Percentiles rank a stretch among this genome's conserved stretches.
phyloP scores from a whole-genome alignment of 2,888 invertebrate species.

The Hofmannophila pseudospretella region DNA sequence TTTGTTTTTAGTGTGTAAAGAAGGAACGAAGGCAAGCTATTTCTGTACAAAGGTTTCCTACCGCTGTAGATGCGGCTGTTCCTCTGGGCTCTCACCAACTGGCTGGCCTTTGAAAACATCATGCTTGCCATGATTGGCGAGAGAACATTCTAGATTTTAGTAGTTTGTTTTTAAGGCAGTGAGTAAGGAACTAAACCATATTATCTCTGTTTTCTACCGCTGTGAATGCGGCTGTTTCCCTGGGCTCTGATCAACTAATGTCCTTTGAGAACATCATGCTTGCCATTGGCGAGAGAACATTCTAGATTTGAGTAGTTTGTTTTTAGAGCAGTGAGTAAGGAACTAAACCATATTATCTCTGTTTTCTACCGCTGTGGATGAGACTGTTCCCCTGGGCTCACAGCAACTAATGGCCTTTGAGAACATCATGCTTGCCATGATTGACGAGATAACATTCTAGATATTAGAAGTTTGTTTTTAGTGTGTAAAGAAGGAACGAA shows the following conservation, averaged over 20 bases:
- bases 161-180: too few relatives aligned
- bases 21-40: conserved; percentile 89
- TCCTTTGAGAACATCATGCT: too few relatives aligned
- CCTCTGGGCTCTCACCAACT: conserved; percentile 96
- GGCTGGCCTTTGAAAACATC: conserved; percentile 94
- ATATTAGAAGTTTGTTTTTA: too few relatives aligned
- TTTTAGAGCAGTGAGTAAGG: too few relatives aligned
- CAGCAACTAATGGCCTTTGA: conserved; percentile 97
- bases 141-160: conserved; percentile 54
- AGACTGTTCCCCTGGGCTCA: conserved; percentile 97
- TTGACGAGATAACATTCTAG: conserved; percentile 77
- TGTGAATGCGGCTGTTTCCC: too few relatives aligned
- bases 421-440: conserved; percentile 82
- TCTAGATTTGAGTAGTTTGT: too few relatives aligned
- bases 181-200: too few relatives aligned
- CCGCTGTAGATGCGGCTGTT: conserved; percentile 96
- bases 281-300: too few relatives aligned
- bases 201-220: too few relatives aligned
- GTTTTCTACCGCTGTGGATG: conserved; percentile 93
- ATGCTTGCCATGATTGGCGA: conserved; percentile 80
- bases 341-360: conserved; percentile 91
- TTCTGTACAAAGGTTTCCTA: conserved; percentile 94
- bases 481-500: too few relatives aligned
- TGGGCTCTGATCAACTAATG: too few relatives aligned
- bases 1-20: too few relatives aligned